These are phyloP conservation scores for Scleropages formosus DNA, from an alignment of 2,797 vertebrate genomes.

Conservation along the genomic window DNA sequence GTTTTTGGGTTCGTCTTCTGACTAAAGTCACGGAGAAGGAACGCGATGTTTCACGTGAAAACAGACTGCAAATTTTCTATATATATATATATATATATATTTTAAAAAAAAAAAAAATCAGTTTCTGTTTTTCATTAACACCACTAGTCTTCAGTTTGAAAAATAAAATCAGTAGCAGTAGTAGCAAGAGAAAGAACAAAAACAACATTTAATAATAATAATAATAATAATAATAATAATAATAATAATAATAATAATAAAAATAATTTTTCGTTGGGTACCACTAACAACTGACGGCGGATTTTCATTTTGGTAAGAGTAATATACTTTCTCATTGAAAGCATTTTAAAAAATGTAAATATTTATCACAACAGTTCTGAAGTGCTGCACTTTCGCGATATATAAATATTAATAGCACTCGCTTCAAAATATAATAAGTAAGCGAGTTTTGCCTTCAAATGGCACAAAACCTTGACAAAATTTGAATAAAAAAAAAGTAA, in stretches of 20 bases:
- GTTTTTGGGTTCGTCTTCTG: conserved; percentile 3
- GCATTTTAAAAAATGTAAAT: not conserved
- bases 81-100: too few species aligned
- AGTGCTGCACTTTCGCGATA: not conserved
- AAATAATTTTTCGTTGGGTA: too few species aligned
- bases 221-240: not conserved
- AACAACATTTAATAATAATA: not conserved
- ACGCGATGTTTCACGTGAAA: too few species aligned
- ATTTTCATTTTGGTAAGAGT: too few species aligned
- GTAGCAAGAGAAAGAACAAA: too few species aligned
- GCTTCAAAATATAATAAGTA: not conserved
- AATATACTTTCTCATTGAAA: not conserved
- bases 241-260: not conserved
- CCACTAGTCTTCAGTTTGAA: not conserved
- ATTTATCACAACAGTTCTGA: not conserved
- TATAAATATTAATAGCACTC: not conserved
- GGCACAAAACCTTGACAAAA: conserved; percentile 13
- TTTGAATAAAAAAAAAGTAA: not conserved
- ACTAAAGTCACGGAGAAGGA: not conserved
- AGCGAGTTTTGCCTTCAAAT: not conserved
- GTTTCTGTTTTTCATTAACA: not conserved
- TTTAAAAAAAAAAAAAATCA: not conserved
- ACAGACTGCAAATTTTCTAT: too few species aligned
- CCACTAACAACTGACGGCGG: too few species aligned
- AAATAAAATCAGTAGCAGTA: not conserved